A percentile compares a stretch with the other conserved stretches of the same genome.
Evolutionary conservation across 2,888 invertebrate species (phyloP).

Genomic region (Coenonympha arcania): DNA sequence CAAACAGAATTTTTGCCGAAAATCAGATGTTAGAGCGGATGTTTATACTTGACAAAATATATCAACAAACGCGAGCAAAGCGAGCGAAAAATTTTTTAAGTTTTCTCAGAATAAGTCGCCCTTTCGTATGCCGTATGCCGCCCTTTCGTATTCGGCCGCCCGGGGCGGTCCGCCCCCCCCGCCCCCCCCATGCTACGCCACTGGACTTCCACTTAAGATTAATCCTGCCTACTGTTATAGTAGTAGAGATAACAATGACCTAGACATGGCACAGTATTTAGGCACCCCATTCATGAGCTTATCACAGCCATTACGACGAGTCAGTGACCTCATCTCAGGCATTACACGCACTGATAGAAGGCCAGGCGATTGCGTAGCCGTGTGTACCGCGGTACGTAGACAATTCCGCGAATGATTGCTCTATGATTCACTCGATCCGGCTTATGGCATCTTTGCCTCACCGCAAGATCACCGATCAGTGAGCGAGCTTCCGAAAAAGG

Average conservation of each 20-base stretch:
- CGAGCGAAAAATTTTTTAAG: no score
- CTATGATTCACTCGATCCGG: conserved; percentile 51
- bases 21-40: no score
- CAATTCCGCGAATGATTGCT: conserved; percentile 46
- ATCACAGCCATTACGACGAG: conserved; percentile 44
- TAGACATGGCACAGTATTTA: background rate
- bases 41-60: no score
- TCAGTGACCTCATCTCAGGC: conserved; percentile 49
- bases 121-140: no score
- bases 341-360: conserved; percentile 25
- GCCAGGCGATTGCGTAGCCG: conserved; percentile 31
- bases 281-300: conserved; percentile 27
- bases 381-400: conserved; percentile 30
- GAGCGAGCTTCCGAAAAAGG: conserved; percentile 1
- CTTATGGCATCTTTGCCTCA: conserved; percentile 44
- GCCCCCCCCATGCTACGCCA: no score
- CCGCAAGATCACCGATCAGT: conserved; percentile 24
- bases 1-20: no score
- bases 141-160: no score
- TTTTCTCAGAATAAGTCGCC: no score
- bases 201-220: no score
- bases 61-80: no score
- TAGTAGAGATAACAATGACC: background rate
- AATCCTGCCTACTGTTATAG: background rate
- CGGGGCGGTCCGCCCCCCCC: no score